Percentiles rank a stretch among this genome's conserved stretches.
Conservation (phyloP, 1,140 invertebrate genomes). For the Nomia melanderi region DNA sequence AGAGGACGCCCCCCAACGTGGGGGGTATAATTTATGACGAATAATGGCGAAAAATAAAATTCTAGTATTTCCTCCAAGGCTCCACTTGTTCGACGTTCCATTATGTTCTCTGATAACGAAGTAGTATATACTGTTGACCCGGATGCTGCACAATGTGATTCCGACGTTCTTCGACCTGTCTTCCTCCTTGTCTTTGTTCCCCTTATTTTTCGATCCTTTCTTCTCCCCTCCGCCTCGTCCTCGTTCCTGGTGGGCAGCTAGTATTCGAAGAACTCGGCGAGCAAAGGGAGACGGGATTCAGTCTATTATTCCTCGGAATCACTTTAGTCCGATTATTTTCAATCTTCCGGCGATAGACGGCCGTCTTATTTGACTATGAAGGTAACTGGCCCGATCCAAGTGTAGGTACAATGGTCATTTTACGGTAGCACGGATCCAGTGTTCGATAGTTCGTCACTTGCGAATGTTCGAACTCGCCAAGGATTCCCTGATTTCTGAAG, state of each 20-base stretch:
- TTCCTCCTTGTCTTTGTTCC: not conserved
- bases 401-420: too few species aligned
- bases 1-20: constrained; percentile 17
- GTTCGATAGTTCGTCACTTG: too few species aligned
- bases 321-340: constrained; percentile 73
- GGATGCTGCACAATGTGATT: constrained; percentile 70
- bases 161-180: constrained; percentile 17
- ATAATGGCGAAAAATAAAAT: constrained; percentile 72
- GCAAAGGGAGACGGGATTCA: not conserved
- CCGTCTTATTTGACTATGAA: constrained; percentile 59
- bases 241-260: constrained; percentile 3
- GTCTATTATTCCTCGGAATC: constrained; percentile 69
- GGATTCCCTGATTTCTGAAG: too few species aligned
- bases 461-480: too few species aligned
- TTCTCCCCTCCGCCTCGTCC: too few species aligned
- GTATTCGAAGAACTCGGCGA: constrained; percentile 15
- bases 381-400: not conserved
- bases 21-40: constrained; percentile 67
- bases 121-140: constrained; percentile 69
- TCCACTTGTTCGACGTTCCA: constrained; percentile 69
- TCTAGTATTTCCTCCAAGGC: constrained; percentile 29
- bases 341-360: constrained; percentile 66
- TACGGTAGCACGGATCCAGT: too few species aligned
- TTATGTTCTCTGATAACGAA: constrained; percentile 52
- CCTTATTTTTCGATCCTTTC: not conserved